A percentile compares a stretch with the other conserved stretches of the same genome.
Conservation (phyloP, 2,888 invertebrate genomes). For the Lasioglossum calceatum region DNA sequence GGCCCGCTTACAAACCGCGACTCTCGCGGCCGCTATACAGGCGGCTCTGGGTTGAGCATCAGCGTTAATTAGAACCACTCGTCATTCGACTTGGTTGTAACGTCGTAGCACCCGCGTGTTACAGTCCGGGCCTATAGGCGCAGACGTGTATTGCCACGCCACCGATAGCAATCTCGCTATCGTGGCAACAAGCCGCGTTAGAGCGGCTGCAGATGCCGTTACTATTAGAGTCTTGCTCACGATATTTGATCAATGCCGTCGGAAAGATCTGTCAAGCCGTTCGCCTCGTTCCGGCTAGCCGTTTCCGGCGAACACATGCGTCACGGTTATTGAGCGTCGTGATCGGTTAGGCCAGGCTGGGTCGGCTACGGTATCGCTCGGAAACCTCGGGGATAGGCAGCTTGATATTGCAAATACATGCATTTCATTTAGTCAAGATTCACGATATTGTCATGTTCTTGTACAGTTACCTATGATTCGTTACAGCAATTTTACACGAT, state of each 20-base stretch:
- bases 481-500: neutral
- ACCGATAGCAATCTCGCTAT: conserved; percentile 36
- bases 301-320: conserved; percentile 1
- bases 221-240: conserved; percentile 50
- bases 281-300: conserved; percentile 18
- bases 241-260: conserved; percentile 43
- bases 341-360: conserved; percentile 33
- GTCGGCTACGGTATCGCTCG: neutral
- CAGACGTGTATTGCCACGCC: neutral
- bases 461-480: neutral
- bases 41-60: conserved; percentile 54
- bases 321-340: conserved; percentile 17
- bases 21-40: conserved; percentile 34
- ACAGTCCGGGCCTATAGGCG: conserved; percentile 31
- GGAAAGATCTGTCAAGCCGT: conserved; percentile 53
- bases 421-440: neutral
- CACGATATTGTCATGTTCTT: neutral
- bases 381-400: neutral
- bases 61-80: conserved; percentile 77
- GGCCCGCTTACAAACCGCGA: conserved; percentile 45
- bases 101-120: conserved; percentile 64
- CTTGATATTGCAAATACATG: neutral
- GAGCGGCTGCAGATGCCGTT: conserved; percentile 41
- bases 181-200: conserved; percentile 10
- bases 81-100: conserved; percentile 71